Base-by-base conservation (phyloP, 2,113 vertebrate genomes). In the Poeciliopsis turrubarensis region DNA sequence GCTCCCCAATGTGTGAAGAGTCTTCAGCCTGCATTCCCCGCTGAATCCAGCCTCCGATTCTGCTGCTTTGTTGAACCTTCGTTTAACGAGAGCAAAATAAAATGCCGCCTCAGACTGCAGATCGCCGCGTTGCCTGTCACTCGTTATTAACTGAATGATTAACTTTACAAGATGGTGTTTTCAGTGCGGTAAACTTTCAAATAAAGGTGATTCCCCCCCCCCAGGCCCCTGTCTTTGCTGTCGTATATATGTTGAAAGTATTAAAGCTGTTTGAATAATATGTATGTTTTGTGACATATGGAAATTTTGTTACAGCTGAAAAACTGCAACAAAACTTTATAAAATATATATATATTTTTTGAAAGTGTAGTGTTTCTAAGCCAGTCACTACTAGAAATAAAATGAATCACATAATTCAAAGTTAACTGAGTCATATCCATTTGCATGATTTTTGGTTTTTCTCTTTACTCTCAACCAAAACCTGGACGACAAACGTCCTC, bases 141-240 rank as follows among this genome's bases (percentile, higher is more conserved):
- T 25, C 44, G 66, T 82, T 67, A 61, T 67, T 74, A 67, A 44
- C 71, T 57, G 22, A 66, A 75, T 37, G 65, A 79, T 80, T 44
- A 75, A 27, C 60, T 27, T 51, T 71, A 26, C 9, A 27, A 25
- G 17, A 57, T 47, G 41, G 60, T 41, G 26, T 62, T 60, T 82
- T 70, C 66, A 75, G 65, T 22, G 73, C 68, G 60, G 29, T 41
- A 65, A 72, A 51, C 57, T 75, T 78, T 70, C 70, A 73, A 61
- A 44, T 67, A 78, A 26, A 65, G 66, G 64, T 34, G 65, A 4
- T 31, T 31, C 30, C 31, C 31, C 31, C 32, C 32, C 70, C 29
- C 29, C 29, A 29, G 2, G 2, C 29, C 29, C 29, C 70, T 77
- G 14, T 19, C 63, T 60, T 60, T 65, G 60, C 68, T 65, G 39